Base-by-base conservation (phyloP, 2,888 invertebrate species). In the Craniophora ligustri region DNA sequence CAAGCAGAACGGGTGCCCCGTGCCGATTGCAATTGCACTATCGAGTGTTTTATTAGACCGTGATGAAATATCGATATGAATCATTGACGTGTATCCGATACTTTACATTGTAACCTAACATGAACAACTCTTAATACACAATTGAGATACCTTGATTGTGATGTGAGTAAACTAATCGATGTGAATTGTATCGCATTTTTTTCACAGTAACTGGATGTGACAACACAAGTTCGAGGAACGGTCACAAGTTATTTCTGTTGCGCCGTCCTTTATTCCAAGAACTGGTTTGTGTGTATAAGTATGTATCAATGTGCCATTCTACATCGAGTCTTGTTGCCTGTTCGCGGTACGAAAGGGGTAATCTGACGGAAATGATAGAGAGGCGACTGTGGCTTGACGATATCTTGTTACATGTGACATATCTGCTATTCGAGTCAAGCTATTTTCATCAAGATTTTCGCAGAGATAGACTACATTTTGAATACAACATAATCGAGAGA, bases 361-460 rank as follows among this genome's bases (percentile, higher is more conserved):
- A 86, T 82, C 80, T 75, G 70, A 76, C 77, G 85, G 85, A 85
- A 84, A 80, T 76, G 79, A 83, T 86, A 83, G 60, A 69, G 69
- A 64, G 55, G 67, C 57, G 70, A 58, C 50, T 67, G 72, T 58
- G 67, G 45, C 61, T 61, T 62, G 31, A 56, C 48, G 56, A 69
- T 67, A 66, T 72, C 73, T 62, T 41, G 50, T 56, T 55, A 70
- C 51, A 53, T 54, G 45, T 44, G 51, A 45, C 7, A 66, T 57
- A 42, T 32, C 53, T 47, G 36, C 21, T 30, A 18, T 28, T 28
- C 35, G 39, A 63, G 54, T 41, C 6, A 14, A 31, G 23, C n/a
- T 6, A 41, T 41, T 36, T 49, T 28, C 15, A 32, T 28, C 23
- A 13, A 30, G 23, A 47, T 26, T 40, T 44, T n/a, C n/a, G 11